Evolutionary conservation across 2,888 invertebrate species (phyloP), one percentile per base, ranked within the genome.

Genomic region (Helobdella robusta): DNA sequence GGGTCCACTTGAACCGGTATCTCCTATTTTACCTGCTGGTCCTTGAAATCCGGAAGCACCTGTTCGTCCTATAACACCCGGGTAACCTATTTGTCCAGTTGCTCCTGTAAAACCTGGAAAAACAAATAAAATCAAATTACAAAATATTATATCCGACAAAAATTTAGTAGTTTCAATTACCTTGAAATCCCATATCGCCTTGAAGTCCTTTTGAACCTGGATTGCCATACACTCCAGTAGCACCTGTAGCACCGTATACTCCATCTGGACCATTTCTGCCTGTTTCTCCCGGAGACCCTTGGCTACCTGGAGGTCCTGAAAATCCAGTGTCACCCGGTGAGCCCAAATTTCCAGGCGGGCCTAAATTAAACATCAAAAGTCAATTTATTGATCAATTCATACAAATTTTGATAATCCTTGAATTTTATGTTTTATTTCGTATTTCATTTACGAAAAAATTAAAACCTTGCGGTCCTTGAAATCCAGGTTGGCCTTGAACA

Each of bases 11-110:
- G n/a, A n/a, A n/a, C n/a, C n/a, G n/a, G n/a, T n/a, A n/a, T n/a
- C n/a, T n/a, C n/a, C n/a, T n/a, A n/a, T n/a, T n/a, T n/a, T n/a
- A n/a, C 67, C 67, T 36, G 50, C n/a, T 6, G 25, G 20, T 34
- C 68, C 68, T 59, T 59, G 23, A 4, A 36, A 40, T 62, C 68
- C 68, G n/a, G n/a, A n/a, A n/a, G n/a, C n/a, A n/a, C n/a, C n/a
- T n/a, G n/a, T n/a, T n/a, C n/a, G n/a, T n/a, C n/a, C n/a, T n/a
- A n/a, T n/a, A n/a, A n/a, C n/a, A n/a, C n/a, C n/a, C 4, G 20
- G 5, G 8, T 15, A 8, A 25, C 20, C 40, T 18, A 15, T 40
- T 15, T 20, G 32, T 32, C 28, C 1, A 5, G 8, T 25, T 8
- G 30, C 28, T 30, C 32, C 61, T 32, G 30, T 2, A 30, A n/a